Evolutionary conservation across 2,113 vertebrate species (phyloP).

Genomic region (Gallinago paraguaiae): DNA sequence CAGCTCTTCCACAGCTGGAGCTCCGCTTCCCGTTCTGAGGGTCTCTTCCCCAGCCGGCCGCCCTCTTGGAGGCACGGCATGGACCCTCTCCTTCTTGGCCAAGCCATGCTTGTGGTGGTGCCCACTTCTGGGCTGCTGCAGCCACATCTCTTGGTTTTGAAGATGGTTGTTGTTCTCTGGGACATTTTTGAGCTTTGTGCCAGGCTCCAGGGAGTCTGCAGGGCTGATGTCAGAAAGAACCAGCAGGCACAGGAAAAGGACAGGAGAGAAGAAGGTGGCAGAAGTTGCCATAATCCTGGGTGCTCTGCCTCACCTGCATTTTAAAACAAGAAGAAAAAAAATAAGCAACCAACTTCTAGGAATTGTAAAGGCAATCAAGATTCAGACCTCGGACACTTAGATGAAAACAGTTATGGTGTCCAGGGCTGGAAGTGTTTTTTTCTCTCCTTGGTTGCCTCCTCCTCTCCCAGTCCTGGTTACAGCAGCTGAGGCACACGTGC

Average conservation of each 20-base stretch:
- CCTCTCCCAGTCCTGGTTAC: neutral
- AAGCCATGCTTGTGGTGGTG: conserved; percentile 67
- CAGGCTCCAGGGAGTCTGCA: conserved; percentile 46
- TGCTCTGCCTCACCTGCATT: conserved; percentile 43
- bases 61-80: conserved; percentile 47
- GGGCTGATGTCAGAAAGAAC: conserved; percentile 25
- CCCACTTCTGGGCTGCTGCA: conserved; percentile 40
- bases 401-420: neutral
- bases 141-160: conserved; percentile 71
- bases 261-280: neutral
- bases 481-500: conserved; percentile 40
- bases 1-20: conserved; percentile 74
- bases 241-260: conserved; percentile 45
- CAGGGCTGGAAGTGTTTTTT: neutral
- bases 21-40: conserved; percentile 72
- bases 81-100: conserved; percentile 62
- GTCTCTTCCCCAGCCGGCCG: conserved; percentile 61
- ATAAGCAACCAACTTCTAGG: neutral
- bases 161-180: conserved; percentile 72
- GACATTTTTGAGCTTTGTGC: conserved; percentile 9
- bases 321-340: neutral
- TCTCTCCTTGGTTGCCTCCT: neutral
- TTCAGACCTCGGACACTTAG: neutral
- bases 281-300: conserved; percentile 52
- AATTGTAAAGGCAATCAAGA: neutral